phyloP scores from a whole-genome alignment of 2,113 vertebrate species.

The Chlamydotis undulata region DNA sequence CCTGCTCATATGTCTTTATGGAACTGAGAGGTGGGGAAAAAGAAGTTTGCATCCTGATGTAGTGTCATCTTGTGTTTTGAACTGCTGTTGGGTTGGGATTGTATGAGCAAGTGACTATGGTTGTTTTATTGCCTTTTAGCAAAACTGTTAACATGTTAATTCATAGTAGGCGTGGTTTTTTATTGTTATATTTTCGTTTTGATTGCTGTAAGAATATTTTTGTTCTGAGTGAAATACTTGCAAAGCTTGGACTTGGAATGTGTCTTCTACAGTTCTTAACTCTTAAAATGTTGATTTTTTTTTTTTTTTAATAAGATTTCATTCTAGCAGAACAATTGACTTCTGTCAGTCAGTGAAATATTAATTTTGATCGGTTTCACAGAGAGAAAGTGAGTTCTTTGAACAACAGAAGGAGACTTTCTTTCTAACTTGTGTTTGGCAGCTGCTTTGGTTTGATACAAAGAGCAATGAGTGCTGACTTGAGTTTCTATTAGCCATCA shows the following conservation, averaged over 20 bases:
- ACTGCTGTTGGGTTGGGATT: not conserved
- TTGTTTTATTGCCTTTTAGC: not conserved
- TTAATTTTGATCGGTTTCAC: not conserved
- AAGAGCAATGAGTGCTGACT: not conserved
- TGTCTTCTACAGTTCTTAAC: not conserved
- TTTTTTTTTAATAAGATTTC: not conserved
- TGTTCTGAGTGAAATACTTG: not conserved
- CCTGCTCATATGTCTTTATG: not conserved
- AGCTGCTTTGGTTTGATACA: not conserved
- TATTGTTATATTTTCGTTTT: not conserved
- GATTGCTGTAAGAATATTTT: not conserved
- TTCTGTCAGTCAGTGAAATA: not conserved
- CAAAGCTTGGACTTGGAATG: not conserved
- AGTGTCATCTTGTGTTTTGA: not conserved
- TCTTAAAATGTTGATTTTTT: not conserved
- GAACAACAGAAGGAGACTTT: not conserved
- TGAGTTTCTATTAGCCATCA: not conserved
- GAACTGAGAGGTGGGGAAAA: not conserved
- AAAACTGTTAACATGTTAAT: not conserved
- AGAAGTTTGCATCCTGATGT: not conserved
- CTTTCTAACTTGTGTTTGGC: not conserved
- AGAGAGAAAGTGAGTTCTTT: not conserved
- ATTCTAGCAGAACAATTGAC: not conserved
- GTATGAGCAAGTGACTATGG: not conserved
- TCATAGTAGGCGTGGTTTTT: not conserved